Evolutionary conservation across 2,888 invertebrate genomes (phyloP), one percentile per base, ranked within the genome.

Genomic region (Ormyrus thymus): DNA sequence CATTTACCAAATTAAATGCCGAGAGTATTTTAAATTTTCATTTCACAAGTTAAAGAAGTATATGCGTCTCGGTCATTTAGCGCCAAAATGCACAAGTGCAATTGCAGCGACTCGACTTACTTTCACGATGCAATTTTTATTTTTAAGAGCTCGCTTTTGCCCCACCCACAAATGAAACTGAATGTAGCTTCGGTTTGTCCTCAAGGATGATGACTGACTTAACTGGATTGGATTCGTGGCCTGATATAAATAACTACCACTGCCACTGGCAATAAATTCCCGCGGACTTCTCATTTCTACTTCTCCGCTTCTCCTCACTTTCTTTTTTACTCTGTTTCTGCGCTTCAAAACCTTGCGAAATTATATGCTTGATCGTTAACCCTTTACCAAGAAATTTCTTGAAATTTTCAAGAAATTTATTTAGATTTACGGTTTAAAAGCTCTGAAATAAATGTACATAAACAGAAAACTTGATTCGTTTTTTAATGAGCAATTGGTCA

Each of bases 161-260:
- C 29, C 61, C 46, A 48, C 46, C 10, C 61, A 68, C 43, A 77
- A 65, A 51, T 46, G 13, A 50, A 66, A 11, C 45, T 11, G 6
- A 56, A 51, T 51, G 55, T 59, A 64, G 48, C 66, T 65, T 79
- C 50, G 71, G 64, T 70, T 71, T 77, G 70, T 77, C 80, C 74
- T 80, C 80, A 70, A 66, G 70, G 73, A 86, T 77, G 82, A 85
- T 83, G 84, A 84, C 85, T 85, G 84, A 84, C 82, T 86, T 83
- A 84, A 85, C 84, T 84, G 83, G 83, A 85, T 83, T 84, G 84
- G 82, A 86, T 82, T 70, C 53, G 74, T 80, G 82, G 82, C 9
- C n/a, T 83, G 81, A 82, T 85, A 85, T 86, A 86, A 86, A 86
- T 86, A 86, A 86, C 84, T 81, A 48, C 15, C 29, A 81, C 81